Conservation (phyloP, 1,140 invertebrate species). For the Sitodiplosis mosellana region DNA sequence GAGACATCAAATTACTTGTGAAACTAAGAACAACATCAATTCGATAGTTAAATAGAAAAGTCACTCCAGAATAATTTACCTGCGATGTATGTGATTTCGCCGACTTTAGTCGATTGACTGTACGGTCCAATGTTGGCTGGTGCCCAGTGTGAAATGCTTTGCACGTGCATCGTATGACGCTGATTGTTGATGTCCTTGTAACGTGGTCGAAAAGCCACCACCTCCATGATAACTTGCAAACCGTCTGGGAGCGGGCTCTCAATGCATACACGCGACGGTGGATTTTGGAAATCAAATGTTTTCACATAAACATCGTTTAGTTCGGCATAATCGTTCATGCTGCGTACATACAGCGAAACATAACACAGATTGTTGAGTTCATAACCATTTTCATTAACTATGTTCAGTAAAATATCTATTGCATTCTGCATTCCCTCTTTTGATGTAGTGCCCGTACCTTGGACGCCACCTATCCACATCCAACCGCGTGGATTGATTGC, state of each 20-base stretch:
- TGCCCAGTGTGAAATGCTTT: constrained; percentile 89
- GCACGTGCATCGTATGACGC: constrained; percentile 66
- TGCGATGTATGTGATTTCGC: constrained; percentile 67
- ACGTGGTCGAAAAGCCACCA: constrained; percentile 38
- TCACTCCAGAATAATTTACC: constrained; percentile 26
- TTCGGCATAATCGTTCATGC: constrained; percentile 57
- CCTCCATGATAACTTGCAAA: constrained; percentile 60
- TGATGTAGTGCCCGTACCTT: constrained; percentile 26
- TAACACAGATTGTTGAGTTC: constrained; percentile 50
- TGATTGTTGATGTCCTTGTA: neutral
- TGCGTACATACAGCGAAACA: constrained; percentile 61
- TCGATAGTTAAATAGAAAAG: no score
- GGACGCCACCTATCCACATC: constrained; percentile 62
- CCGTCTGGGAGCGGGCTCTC: constrained; percentile 53
- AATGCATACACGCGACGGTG: constrained; percentile 74
- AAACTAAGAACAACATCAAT: no score
- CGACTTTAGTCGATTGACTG: constrained; percentile 74
- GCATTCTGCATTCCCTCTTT: constrained; percentile 18
- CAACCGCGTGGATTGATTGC: constrained; percentile 51
- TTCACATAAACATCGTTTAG: constrained; percentile 63
- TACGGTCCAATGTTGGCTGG: constrained; percentile 91
- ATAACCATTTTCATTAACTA: constrained; percentile 15
- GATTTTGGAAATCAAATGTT: constrained; percentile 58
- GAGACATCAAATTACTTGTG: no score
- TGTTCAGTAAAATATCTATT: constrained; percentile 10